These are phyloP conservation scores for Onychomys arenicola DNA, from an alignment of 2,797 vertebrate species.

Conservation along the genomic window DNA sequence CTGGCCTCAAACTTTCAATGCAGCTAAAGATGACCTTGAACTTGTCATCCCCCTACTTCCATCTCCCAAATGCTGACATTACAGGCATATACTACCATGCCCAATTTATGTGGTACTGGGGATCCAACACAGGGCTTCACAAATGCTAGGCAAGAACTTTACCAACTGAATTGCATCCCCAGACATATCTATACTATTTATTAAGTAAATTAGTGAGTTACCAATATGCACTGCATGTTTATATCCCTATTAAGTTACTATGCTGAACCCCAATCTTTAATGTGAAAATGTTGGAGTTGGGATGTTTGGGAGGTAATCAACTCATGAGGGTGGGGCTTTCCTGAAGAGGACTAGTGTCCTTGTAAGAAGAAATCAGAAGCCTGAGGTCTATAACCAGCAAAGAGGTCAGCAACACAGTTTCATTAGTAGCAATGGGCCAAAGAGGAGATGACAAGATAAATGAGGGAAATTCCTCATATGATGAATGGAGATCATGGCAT, in stretches of 20 bases:
- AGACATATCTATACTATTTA: neutral
- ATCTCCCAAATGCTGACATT: neutral
- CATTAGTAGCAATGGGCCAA: neutral
- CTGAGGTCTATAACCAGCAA: neutral
- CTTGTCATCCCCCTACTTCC: neutral
- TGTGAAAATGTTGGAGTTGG: neutral
- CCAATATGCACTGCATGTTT: neutral
- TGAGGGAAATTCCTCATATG: neutral
- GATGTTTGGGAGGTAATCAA: neutral
- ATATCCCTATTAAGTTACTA: neutral
- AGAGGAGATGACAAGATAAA: slow-evolving; percentile 6
- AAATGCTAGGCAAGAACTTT: neutral
- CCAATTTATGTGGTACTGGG: neutral
- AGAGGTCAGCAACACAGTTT: neutral
- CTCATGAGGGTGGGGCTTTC: neutral
- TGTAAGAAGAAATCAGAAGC: neutral
- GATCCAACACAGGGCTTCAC: neutral
- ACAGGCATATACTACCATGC: neutral
- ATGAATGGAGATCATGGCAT: neutral
- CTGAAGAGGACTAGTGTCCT: neutral
- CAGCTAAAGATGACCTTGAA: neutral
- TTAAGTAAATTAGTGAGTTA: neutral
- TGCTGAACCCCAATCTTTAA: neutral
- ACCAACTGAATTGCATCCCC: neutral
- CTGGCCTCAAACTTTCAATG: neutral